Evolutionary conservation across 23 tunicate genomes (phyloP).

Genomic region (Diplosoma virens): DNA sequence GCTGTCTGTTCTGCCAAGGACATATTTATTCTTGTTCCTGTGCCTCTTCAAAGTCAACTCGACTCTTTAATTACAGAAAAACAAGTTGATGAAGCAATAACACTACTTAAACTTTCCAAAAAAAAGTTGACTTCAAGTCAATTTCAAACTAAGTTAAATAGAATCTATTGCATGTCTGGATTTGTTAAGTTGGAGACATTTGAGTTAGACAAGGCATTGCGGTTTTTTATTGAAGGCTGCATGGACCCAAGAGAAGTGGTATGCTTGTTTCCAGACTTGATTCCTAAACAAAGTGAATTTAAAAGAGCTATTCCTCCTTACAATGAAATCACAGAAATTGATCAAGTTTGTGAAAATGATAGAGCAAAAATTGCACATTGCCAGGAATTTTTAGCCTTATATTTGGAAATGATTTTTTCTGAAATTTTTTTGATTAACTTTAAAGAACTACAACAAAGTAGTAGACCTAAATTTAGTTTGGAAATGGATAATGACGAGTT

Average conservation of each 20-base stretch:
- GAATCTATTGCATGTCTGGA: slow-evolving; percentile 60
- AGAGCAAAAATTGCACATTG: slow-evolving; percentile 33
- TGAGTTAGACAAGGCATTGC: slow-evolving; percentile 47
- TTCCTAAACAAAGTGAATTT: slow-evolving; percentile 30
- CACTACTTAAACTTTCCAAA: slow-evolving; percentile 47
- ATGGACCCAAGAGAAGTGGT: slow-evolving; percentile 81
- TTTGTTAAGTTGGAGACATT: slow-evolving; percentile 66
- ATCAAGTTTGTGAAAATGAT: slow-evolving; percentile 53
- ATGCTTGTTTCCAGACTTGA: slow-evolving; percentile 47
- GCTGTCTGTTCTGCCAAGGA: slow-evolving; percentile 80
- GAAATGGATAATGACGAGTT: background rate
- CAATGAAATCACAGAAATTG: slow-evolving; percentile 36
- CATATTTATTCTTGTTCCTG: slow-evolving; percentile 53
- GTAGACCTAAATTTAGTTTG: background rate
- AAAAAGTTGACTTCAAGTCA: slow-evolving; percentile 20
- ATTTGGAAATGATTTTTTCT: slow-evolving; percentile 29
- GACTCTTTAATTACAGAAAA: slow-evolving; percentile 21
- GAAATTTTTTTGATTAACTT: background rate
- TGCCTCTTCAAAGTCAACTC: slow-evolving; percentile 63
- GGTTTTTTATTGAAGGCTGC: slow-evolving; percentile 42
- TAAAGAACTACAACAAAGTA: background rate
- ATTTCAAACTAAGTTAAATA: slow-evolving; percentile 29
- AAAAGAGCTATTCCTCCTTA: slow-evolving; percentile 43
- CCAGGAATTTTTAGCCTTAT: slow-evolving; percentile 48
- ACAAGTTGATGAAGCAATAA: slow-evolving; percentile 61